Evolutionary conservation across 2,888 invertebrate species (phyloP), one percentile per base, ranked within the genome.

Genomic region (Drosophila phalerata): DNA sequence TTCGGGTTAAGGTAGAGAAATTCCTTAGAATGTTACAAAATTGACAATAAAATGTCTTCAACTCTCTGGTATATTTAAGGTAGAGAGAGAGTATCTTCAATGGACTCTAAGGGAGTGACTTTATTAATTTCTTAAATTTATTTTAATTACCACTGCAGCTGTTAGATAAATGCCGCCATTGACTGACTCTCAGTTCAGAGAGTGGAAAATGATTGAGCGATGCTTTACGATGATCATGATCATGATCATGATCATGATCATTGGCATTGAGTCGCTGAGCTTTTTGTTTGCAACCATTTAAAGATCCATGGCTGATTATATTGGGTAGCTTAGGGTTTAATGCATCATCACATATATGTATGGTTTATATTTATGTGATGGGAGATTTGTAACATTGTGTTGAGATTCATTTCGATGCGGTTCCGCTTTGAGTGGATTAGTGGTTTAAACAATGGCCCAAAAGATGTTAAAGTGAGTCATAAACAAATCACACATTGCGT

Each of bases 111-210:
- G 85, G 86, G 87, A 91, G 87, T 90, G 90, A 88, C 84, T 89
- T 75, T 87, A 91, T 91, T 86, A 91, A 90, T 91, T 84, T 81
- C 87, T 83, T 85, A 85, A 90, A 91, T 90, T 89, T 90, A 88
- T 84, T 90, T 90, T 90, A 90, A 91, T 90, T 80, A 75, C 80
- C 75, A 66, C 74, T 55, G 70, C 72, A 52, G 70, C 75, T 70
- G 53, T 82, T 65, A 81, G 79, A 85, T 78, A 77, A 77, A 85
- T 60, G 84, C 90, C 88, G 90, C 74, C 79, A 72, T 45, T 37
- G 15, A 52, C 13, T 8, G 28, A 28, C 28, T 28, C 22, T 22
- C 22, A 22, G 0, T 22, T 22, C 22, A 2, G 22, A 22, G 22
- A 3, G 4, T 22, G 22, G 4, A 22, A 2, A 22, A 3, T 49